Evolutionary conservation across 2,888 invertebrate genomes (phyloP).

Genomic region (Axea sp.): DNA sequence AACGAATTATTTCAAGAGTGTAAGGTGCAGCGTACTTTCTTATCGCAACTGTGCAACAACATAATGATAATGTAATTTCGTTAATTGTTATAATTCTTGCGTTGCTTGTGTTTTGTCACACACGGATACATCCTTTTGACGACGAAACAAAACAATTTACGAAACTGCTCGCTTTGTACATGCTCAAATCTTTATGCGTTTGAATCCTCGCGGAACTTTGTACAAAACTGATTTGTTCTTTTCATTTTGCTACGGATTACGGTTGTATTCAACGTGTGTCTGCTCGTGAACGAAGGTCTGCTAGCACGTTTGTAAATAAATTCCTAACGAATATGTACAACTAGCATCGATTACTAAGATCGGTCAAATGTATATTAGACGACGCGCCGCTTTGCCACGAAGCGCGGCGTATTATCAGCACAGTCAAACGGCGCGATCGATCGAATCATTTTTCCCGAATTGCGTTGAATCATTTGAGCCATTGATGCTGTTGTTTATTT

Average conservation of each 20-base stretch:
- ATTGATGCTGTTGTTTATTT: constrained; percentile 19
- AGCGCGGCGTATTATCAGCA: constrained; percentile 45
- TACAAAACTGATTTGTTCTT: constrained; percentile 13
- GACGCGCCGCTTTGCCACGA: constrained; percentile 21
- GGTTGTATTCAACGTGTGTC: constrained; percentile 51
- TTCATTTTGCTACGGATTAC: constrained; percentile 10
- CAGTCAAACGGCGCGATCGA: constrained; percentile 32
- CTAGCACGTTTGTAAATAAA: constrained; percentile 78
- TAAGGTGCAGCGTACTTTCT: constrained; percentile 2
- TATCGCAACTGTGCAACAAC: constrained; percentile 5
- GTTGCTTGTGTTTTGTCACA: constrained; percentile 69
- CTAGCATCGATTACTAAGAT: constrained; percentile 52
- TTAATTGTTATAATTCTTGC: constrained; percentile 66
- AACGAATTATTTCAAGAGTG: no score
- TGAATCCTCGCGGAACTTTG: constrained; percentile 25
- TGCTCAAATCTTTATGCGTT: constrained; percentile 33
- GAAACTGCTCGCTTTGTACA: constrained; percentile 54
- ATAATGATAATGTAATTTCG: constrained; percentile 19
- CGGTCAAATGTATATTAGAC: constrained; percentile 56
- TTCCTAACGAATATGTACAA: constrained; percentile 78
- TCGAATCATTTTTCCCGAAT: constrained; percentile 14
- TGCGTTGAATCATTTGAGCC: constrained; percentile 5
- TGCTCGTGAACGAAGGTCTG: constrained; percentile 62
- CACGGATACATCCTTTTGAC: constrained; percentile 10
- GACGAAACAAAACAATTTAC: constrained; percentile 11